phyloP scores from a whole-genome alignment of 2,113 vertebrate genomes.

The Leptodactylus fuscus region DNA sequence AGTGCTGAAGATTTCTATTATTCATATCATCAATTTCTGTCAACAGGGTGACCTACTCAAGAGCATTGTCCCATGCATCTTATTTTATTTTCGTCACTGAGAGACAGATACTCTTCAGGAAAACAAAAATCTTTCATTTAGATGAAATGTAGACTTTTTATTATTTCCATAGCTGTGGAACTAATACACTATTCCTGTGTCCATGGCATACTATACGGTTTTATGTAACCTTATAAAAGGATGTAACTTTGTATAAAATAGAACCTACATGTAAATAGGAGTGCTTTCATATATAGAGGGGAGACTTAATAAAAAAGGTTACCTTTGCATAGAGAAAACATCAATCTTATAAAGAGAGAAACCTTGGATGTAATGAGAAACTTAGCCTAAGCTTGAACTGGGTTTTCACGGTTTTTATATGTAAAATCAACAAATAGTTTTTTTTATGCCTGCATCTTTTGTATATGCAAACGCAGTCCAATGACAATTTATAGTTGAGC shows the following conservation, averaged over 20 bases:
- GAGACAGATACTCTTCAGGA: slow-evolving; percentile 59
- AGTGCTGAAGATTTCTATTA: slow-evolving; percentile 75
- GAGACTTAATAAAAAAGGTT: not conserved
- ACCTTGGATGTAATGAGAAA: no score
- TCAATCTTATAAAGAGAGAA: no score
- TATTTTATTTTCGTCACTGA: slow-evolving; percentile 59
- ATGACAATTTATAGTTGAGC: no score
- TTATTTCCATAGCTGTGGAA: not conserved
- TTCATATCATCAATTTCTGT: slow-evolving; percentile 73
- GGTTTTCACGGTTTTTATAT: no score
- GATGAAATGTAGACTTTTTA: not conserved
- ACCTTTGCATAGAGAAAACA: no score
- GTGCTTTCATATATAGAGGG: not conserved
- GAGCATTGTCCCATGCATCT: slow-evolving; percentile 61
- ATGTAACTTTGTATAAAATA: no score
- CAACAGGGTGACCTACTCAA: slow-evolving; percentile 72
- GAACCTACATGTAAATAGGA: no score
- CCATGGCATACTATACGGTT: not conserved
- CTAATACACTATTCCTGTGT: no score
- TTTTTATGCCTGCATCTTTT: no score
- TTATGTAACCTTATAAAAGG: not conserved
- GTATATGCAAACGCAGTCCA: no score
- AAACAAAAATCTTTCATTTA: slow-evolving; percentile 16
- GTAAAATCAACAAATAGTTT: no score
- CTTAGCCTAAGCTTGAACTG: no score